Conservation (phyloP, 2,888 invertebrate genomes). For the Drosophila limbata region DNA sequence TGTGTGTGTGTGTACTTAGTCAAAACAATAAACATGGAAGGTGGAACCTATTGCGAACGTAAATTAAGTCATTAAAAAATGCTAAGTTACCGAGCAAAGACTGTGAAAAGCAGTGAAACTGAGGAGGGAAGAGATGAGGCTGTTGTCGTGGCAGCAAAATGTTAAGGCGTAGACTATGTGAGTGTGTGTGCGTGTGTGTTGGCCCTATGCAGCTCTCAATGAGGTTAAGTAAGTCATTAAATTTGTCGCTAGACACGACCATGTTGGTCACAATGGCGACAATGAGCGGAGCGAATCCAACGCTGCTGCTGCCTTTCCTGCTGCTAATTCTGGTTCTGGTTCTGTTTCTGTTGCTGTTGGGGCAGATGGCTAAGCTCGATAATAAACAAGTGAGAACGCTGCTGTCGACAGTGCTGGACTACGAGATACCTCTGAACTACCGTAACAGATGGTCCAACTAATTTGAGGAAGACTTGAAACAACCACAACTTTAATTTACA, state of each 20-base stretch:
- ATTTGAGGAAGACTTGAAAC: no score
- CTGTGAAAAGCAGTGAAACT: slow-evolving; percentile 11
- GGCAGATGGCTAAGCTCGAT: slow-evolving; percentile 72
- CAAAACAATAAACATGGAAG: slow-evolving; percentile 83
- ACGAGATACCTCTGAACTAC: neutral
- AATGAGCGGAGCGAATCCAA: slow-evolving; percentile 54
- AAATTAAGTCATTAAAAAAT: slow-evolving; percentile 85
- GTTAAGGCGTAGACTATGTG: slow-evolving; percentile 50
- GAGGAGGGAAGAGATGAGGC: neutral
- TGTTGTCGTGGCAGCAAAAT: slow-evolving; percentile 43
- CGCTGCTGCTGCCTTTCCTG: slow-evolving; percentile 18
- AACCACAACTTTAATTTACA: neutral
- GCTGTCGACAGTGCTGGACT: neutral
- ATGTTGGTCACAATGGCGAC: slow-evolving; percentile 73
- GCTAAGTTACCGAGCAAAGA: slow-evolving; percentile 68
- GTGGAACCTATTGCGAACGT: slow-evolving; percentile 83
- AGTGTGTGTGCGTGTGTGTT: slow-evolving; percentile 27
- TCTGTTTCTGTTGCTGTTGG: slow-evolving; percentile 28
- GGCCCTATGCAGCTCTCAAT: slow-evolving; percentile 55
- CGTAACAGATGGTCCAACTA: neutral
- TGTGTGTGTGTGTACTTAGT: slow-evolving; percentile 66
- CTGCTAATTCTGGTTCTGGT: slow-evolving; percentile 24
- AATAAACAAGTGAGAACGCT: slow-evolving; percentile 55
- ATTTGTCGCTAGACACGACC: slow-evolving; percentile 84
- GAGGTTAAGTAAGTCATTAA: slow-evolving; percentile 84